Evolutionary conservation across 2,888 invertebrate species (phyloP).

Genomic region (Cerastis rubricosa): DNA sequence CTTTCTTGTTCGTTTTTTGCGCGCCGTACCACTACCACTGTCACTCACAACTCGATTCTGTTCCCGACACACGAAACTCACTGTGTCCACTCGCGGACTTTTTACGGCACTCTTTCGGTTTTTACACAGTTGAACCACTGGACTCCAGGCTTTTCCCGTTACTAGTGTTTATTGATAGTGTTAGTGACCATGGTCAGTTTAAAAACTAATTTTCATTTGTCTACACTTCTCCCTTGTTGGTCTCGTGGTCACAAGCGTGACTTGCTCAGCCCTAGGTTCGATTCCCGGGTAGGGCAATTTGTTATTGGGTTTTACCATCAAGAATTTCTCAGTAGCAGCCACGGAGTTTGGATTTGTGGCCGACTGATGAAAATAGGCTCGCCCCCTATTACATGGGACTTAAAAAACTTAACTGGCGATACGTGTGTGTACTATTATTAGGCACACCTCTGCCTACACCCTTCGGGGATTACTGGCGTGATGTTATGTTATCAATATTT

Average conservation of each 20-base stretch:
- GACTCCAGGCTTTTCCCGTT: too few species aligned
- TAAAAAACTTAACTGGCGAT: not conserved
- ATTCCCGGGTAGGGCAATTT: not conserved
- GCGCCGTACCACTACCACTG: too few species aligned
- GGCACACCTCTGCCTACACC: not conserved
- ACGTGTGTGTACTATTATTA: not conserved
- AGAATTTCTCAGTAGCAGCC: not conserved
- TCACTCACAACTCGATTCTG: too few species aligned
- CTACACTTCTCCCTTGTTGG: not conserved
- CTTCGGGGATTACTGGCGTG: not conserved
- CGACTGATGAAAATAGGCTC: not conserved
- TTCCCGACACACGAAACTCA: too few species aligned
- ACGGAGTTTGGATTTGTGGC: not conserved
- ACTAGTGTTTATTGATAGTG: too few species aligned
- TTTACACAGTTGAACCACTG: too few species aligned
- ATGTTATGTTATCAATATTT: not conserved
- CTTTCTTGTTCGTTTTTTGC: too few species aligned
- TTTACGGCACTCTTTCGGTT: too few species aligned
- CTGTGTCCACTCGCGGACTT: too few species aligned
- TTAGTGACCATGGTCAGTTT: too few species aligned
- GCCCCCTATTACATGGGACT: not conserved
- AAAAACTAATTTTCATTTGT: not conserved
- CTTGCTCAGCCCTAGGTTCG: not conserved
- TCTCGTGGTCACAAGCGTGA: not conserved
- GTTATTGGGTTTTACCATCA: not conserved